Percentiles rank a stretch among this genome's conserved stretches.
Evolutionary conservation across 2,797 vertebrate species (phyloP).

Genomic region (Emydoidea blandingii): DNA sequence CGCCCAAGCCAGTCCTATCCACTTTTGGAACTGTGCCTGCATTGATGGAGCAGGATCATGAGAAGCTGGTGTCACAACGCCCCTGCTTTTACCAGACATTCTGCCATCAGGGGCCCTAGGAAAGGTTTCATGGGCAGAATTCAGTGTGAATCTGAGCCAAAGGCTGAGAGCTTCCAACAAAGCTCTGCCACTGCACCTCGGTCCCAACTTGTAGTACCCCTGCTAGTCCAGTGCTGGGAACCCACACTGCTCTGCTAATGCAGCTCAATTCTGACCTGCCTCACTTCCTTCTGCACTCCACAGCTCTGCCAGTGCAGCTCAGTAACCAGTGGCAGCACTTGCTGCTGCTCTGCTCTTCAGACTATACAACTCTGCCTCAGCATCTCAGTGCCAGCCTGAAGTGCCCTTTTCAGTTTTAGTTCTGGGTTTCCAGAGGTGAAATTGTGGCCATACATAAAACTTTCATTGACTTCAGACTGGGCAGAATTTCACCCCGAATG

Average conservation of each 20-base stretch:
- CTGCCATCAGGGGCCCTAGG: not conserved
- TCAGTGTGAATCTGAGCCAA: not conserved
- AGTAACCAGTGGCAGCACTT: not conserved
- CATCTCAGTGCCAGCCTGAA: not conserved
- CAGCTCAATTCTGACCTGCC: not conserved
- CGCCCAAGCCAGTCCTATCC: not conserved
- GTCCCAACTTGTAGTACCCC: not conserved
- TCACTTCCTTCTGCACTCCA: not conserved
- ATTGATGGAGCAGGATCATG: not conserved
- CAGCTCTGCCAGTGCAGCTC: not conserved
- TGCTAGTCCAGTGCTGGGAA: not conserved
- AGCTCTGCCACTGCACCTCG: not conserved
- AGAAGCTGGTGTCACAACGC: not conserved
- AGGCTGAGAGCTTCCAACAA: not conserved
- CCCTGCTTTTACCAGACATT: not conserved
- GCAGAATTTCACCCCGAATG: not conserved
- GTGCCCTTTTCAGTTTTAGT: not conserved
- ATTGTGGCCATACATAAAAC: not conserved
- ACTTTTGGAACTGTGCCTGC: not conserved
- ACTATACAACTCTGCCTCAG: not conserved
- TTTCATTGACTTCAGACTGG: rapidly evolving
- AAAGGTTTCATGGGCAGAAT: not conserved
- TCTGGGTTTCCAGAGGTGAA: rapidly evolving
- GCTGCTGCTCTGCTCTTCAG: not conserved
- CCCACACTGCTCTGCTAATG: not conserved